phyloP scores from a whole-genome alignment of 2,113 vertebrate species.

The Rhineura floridana region DNA sequence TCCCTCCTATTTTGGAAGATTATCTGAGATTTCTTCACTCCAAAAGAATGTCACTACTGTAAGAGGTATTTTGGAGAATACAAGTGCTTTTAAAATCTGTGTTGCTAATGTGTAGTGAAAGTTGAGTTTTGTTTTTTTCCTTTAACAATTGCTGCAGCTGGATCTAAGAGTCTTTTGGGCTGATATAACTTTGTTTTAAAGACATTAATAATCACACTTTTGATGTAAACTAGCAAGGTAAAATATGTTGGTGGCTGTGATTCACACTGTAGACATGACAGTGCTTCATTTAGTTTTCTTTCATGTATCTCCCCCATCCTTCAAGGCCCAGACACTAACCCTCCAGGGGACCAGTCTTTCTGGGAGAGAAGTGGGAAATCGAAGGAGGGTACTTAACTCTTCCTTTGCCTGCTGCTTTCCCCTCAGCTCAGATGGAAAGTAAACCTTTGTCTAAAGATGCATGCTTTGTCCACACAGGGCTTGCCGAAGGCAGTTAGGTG shows the following conservation, averaged over 20 bases:
- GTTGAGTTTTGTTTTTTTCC: neutral
- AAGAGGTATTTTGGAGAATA: conserved; percentile 1
- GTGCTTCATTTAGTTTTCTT: neutral
- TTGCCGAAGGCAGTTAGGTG: too few species aligned
- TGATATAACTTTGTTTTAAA: neutral
- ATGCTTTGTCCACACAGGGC: neutral
- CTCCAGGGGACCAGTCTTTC: neutral
- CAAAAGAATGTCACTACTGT: neutral
- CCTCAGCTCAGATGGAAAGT: neutral
- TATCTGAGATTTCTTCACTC: neutral
- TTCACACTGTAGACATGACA: neutral
- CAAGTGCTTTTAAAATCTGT: neutral
- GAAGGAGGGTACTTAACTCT: neutral
- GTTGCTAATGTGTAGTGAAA: neutral
- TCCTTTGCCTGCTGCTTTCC: neutral
- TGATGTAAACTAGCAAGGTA: neutral
- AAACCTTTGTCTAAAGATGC: neutral
- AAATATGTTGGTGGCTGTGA: neutral
- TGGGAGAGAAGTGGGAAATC: neutral
- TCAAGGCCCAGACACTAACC: neutral
- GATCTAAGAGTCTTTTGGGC: neutral
- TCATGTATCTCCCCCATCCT: neutral
- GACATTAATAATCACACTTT: neutral
- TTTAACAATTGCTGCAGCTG: neutral
- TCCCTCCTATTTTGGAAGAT: neutral